phyloP scores from a whole-genome alignment of 2,888 invertebrate genomes.

The Hecatera dysodea region DNA sequence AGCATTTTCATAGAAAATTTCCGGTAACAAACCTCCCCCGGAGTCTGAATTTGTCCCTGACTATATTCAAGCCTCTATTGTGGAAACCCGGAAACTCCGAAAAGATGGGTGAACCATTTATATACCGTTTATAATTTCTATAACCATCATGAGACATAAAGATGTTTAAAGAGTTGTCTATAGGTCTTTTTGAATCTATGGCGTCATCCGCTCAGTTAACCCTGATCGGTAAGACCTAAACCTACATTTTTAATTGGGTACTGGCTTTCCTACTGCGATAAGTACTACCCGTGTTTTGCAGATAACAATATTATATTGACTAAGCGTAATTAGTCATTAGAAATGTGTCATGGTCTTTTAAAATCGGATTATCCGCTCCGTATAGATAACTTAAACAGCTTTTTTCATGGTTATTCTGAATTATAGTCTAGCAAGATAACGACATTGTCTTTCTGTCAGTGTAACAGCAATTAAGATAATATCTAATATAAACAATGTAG shows the following conservation, averaged over 20 bases:
- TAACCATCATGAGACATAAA: background rate
- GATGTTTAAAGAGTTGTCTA: background rate
- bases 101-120: too few relatives aligned
- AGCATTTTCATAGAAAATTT: too few relatives aligned
- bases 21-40: too few relatives aligned
- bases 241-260: slow-evolving; percentile 7
- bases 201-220: slow-evolving; percentile 5
- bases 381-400: slow-evolving; percentile 1
- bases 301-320: slow-evolving; percentile 36
- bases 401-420: slow-evolving; percentile 6
- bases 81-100: too few relatives aligned
- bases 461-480: slow-evolving; percentile 23
- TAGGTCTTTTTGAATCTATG: background rate
- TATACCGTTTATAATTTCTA: too few relatives aligned
- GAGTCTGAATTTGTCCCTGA: background rate
- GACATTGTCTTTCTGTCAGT: slow-evolving; percentile 11
- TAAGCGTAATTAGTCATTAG: slow-evolving; percentile 15
- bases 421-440: slow-evolving; percentile 5
- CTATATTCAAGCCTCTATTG: background rate
- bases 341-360: slow-evolving; percentile 39
- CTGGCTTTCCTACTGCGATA: background rate
- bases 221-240: background rate
- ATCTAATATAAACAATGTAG: background rate
- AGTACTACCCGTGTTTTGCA: background rate
- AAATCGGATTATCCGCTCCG: slow-evolving; percentile 10